Conservation (phyloP, 2,888 invertebrate genomes). For the Malacosoma neustria region DNA sequence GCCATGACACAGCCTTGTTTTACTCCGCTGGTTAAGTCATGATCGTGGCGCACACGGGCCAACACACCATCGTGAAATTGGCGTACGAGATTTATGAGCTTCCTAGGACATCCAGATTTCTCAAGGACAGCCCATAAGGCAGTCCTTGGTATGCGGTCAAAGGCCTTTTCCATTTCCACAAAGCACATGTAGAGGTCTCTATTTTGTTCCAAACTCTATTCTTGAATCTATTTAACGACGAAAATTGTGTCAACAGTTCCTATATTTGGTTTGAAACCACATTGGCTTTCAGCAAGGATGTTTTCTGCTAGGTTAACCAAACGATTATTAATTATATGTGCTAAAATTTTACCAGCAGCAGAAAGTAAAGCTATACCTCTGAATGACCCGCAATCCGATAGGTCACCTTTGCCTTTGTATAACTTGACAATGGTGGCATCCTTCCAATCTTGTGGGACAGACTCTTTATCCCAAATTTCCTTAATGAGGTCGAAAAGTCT, state of each 20-base stretch:
- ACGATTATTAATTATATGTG: too few species aligned
- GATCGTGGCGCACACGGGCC: slow-evolving; percentile 3
- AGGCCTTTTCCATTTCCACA: slow-evolving; percentile 12
- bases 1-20: slow-evolving; percentile 10
- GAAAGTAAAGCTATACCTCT: too few species aligned
- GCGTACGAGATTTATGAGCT: slow-evolving; percentile 7
- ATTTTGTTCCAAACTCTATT: too few species aligned
- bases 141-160: slow-evolving; percentile 8
- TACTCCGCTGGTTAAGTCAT: slow-evolving; percentile 5
- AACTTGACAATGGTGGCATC: too few species aligned
- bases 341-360: too few species aligned
- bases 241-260: slow-evolving; percentile 4
- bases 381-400: too few species aligned
- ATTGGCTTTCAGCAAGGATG: slow-evolving; percentile 2
- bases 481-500: too few species aligned
- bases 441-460: too few species aligned
- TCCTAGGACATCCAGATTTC: slow-evolving; percentile 7
- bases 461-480: too few species aligned
- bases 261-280: not conserved
- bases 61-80: slow-evolving; percentile 12
- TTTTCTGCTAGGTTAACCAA: not conserved
- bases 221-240: too few species aligned
- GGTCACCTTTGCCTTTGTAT: too few species aligned
- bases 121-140: slow-evolving; percentile 9
- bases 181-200: slow-evolving; percentile 9